Evolutionary conservation across 1,140 invertebrate species (phyloP), one percentile per base, ranked within the genome.

Genomic region (Eufriesea mexicana): DNA sequence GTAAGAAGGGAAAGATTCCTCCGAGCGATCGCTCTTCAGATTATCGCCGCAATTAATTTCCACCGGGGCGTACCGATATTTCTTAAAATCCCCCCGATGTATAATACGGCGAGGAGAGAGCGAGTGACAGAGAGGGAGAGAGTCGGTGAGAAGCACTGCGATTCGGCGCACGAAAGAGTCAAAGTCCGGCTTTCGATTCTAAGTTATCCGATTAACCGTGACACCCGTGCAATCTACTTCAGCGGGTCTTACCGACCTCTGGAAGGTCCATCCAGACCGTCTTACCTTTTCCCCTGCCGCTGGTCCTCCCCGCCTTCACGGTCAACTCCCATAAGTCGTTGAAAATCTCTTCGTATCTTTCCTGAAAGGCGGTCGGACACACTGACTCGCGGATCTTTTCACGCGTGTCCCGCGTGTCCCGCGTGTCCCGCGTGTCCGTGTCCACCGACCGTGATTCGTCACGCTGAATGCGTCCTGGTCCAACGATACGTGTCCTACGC

Each of bases 171-270:
- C 85, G 90, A 91, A 90, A 85, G 89, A 89, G 66, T 85, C 86
- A 74, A 84, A 89, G 80, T 86, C 87, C 75, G 83, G 83, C 72
- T 85, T 73, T 91, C 86, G 88, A 90, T 91, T 85, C 89, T 86
- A 90, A 90, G 86, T 90, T 90, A 91, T 92, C 91, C 91, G 91
- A 92, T 92, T 92, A 92, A 88, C 84, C 86, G 87, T 90, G 91
- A 92, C 87, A 92, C 88, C 90, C 90, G 90, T 91, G 87, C 90
- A 89, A 89, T 87, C 87, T 84, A 87, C 90, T 89, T 90, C 85
- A 76, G 74, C 79, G 79, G 61, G 74, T 82, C 77, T 84, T 84
- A 82, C 81, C 70, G 64, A 79, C 66, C 68, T 70, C 61, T 87
- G 61, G 59, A 87, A 77, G 80, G 83, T 76, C 77, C 51, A 76